Conservation (phyloP, 2,113 vertebrate species). For the Alces alces region DNA sequence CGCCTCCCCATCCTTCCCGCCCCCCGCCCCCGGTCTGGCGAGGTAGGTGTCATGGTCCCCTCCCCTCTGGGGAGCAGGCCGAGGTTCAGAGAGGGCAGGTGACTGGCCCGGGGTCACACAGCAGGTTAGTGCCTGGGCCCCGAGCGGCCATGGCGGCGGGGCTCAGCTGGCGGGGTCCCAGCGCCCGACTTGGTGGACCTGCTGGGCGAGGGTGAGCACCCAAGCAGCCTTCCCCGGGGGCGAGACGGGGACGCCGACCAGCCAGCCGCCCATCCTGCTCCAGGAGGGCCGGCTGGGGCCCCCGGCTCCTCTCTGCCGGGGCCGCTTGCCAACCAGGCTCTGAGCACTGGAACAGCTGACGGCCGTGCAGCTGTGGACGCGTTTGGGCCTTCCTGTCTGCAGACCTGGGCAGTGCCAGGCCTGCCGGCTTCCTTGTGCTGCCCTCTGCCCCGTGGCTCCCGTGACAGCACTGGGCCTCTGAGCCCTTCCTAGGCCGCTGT, state of each 20-base stretch:
- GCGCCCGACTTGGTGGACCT: background rate
- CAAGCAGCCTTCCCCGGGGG: accelerated
- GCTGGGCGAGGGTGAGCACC: accelerated
- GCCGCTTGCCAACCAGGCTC: accelerated
- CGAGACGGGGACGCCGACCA: accelerated
- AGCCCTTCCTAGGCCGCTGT: background rate
- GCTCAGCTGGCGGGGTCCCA: no score
- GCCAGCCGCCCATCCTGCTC: background rate
- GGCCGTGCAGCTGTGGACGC: accelerated
- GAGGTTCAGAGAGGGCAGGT: background rate
- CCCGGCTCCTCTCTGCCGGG: accelerated
- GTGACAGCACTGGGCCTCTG: accelerated
- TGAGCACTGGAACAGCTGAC: accelerated
- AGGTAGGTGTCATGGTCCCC: background rate
- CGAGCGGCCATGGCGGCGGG: background rate
- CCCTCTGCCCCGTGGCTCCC: accelerated
- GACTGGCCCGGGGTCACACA: background rate
- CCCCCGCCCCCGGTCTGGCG: background rate
- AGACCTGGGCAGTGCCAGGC: background rate
- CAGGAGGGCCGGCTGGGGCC: accelerated
- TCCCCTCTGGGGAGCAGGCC: background rate
- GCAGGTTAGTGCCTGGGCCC: background rate
- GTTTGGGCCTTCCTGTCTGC: accelerated
- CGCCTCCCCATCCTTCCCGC: background rate
- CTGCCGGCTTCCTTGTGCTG: accelerated